Conservation (phyloP, 2,113 vertebrate species). For the Seriola rivoliana region DNA sequence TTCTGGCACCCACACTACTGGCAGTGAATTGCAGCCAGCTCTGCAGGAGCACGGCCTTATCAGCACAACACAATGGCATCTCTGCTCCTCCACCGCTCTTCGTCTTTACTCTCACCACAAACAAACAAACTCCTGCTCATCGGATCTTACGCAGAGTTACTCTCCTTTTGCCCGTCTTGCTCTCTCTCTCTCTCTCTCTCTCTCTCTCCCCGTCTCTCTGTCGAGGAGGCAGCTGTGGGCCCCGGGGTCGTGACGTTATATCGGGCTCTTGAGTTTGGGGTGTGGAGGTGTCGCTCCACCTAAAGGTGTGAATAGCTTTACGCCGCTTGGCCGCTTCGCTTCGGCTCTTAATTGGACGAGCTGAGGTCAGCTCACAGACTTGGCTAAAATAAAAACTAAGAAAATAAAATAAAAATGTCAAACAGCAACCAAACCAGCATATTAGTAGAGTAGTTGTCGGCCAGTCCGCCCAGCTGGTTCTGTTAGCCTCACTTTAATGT, state of each 20-base stretch:
- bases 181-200: constrained; percentile 17
- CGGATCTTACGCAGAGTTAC: constrained; percentile 1
- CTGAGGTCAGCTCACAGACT: constrained; percentile 57
- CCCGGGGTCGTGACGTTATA: not conserved
- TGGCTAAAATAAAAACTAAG: constrained; percentile 12
- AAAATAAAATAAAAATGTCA: constrained; percentile 12
- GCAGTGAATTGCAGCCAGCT: constrained; percentile 39
- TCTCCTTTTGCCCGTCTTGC: constrained; percentile 18
- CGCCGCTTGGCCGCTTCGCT: constrained; percentile 67
- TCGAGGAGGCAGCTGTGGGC: constrained; percentile 55
- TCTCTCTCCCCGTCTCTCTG: constrained; percentile 39
- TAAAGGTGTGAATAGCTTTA: constrained; percentile 76
- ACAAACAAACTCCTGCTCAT: constrained; percentile 2
- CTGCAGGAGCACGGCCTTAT: constrained; percentile 24
- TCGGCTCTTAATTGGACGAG: constrained; percentile 52
- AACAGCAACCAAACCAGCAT: constrained; percentile 50
- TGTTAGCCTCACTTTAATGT: constrained; percentile 29
- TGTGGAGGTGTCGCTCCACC: constrained; percentile 20
- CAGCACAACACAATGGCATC: constrained; percentile 20
- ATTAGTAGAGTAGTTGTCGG: constrained; percentile 28
- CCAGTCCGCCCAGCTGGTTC: constrained; percentile 20
- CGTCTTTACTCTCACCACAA: constrained; percentile 7
- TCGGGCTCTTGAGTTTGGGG: constrained; percentile 18
- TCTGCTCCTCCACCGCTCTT: constrained; percentile 42
- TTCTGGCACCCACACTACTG: constrained; percentile 42